Evolutionary conservation across 2,113 vertebrate genomes (phyloP).

Genomic region (Ctenodactylus gundi): DNA sequence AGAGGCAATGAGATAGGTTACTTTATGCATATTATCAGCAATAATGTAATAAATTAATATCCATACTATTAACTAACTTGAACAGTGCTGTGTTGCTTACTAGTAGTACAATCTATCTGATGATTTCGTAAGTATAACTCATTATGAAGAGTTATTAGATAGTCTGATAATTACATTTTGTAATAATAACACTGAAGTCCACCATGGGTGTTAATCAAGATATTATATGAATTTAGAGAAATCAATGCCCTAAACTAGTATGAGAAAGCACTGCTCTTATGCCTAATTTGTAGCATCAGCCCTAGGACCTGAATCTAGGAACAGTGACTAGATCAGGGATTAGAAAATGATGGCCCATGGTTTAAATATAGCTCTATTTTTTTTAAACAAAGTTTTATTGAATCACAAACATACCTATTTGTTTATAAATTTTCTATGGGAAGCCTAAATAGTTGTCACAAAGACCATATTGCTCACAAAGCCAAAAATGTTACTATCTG

Average conservation of each 20-base stretch:
- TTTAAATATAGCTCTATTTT: not conserved
- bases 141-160: not conserved
- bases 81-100: not conserved
- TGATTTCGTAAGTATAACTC: not conserved
- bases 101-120: not conserved
- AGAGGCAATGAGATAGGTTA: not conserved
- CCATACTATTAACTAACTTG: conserved; percentile 27
- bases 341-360: not conserved
- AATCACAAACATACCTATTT: not conserved
- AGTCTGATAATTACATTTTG: not conserved
- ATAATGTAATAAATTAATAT: conserved; percentile 23
- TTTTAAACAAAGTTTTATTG: not conserved
- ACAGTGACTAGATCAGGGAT: not conserved
- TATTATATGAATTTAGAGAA: not conserved
- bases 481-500: not conserved
- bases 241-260: not conserved
- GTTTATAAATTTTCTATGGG: not conserved
- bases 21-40: not conserved
- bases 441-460: not conserved
- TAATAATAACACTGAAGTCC: not conserved
- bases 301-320: not conserved
- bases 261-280: not conserved
- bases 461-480: not conserved
- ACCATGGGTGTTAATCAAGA: not conserved
- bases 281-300: not conserved